phyloP scores from a whole-genome alignment of 2,797 vertebrate species.

The Tauraco hartlaubi region DNA sequence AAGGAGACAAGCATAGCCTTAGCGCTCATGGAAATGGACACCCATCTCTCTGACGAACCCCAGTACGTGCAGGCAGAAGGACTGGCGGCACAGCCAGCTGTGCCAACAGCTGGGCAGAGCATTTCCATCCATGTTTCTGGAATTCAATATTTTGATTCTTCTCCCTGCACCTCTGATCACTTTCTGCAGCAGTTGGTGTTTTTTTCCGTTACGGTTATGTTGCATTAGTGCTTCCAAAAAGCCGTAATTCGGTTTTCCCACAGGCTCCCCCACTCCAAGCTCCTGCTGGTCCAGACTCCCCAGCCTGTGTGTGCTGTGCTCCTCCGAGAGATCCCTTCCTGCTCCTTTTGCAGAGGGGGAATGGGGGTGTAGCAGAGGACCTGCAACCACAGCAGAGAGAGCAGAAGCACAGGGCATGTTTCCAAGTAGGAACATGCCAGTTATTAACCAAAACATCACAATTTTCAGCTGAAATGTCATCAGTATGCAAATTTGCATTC shows the following conservation, averaged over 20 bases:
- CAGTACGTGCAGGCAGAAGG: background rate
- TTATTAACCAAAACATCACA: background rate
- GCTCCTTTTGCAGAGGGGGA: background rate
- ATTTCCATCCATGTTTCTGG: background rate
- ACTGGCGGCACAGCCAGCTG: background rate
- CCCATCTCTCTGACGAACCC: background rate
- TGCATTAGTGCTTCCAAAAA: background rate
- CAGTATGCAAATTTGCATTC: background rate
- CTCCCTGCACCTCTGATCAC: background rate
- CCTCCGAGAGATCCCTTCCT: background rate
- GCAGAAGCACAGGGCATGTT: background rate
- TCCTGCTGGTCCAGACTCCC: background rate
- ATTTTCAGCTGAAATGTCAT: background rate
- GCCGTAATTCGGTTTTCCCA: background rate
- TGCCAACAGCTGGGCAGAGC: background rate
- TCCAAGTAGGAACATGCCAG: background rate
- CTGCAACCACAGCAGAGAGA: rapidly evolving
- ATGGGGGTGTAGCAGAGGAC: background rate
- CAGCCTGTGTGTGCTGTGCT: rapidly evolving
- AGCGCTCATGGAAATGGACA: background rate
- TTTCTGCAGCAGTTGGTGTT: background rate
- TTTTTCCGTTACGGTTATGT: background rate
- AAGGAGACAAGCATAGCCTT: background rate
- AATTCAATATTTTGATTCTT: background rate
- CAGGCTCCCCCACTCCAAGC: background rate